Conservation (phyloP, 1,140 invertebrate species). For the Habropoda laboriosa region DNA sequence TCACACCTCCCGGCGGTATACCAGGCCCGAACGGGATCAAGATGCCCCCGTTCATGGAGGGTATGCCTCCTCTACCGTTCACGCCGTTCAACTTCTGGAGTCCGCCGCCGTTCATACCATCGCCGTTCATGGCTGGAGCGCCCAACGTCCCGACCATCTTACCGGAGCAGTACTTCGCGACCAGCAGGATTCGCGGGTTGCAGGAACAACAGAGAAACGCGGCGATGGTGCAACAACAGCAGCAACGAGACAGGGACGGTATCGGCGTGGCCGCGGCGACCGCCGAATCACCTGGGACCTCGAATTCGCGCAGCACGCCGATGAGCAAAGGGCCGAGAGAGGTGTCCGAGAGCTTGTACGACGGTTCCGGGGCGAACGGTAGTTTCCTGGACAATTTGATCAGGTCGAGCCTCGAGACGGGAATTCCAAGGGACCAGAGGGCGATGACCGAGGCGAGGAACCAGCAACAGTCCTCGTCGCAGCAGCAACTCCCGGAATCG, state of each 20-base stretch:
- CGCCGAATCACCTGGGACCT: conserved; percentile 73
- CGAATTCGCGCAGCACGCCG: conserved; percentile 71
- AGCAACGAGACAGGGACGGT: conserved; percentile 54
- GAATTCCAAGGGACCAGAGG: conserved; percentile 79
- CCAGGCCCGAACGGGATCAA: conserved; percentile 86
- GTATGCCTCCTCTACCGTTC: conserved; percentile 84
- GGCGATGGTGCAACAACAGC: conserved; percentile 68
- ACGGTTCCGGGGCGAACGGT: conserved; percentile 86
- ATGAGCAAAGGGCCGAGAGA: conserved; percentile 83
- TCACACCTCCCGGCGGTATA: conserved; percentile 83
- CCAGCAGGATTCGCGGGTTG: conserved; percentile 90
- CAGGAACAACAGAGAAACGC: conserved; percentile 85
- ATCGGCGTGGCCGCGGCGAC: conserved; percentile 69
- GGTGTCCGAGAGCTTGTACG: conserved; percentile 84
- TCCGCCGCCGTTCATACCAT: conserved; percentile 86
- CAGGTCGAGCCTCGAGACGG: conserved; percentile 88
- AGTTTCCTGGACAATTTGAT: conserved; percentile 91
- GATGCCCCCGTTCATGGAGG: conserved; percentile 83
- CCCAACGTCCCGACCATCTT: conserved; percentile 82
- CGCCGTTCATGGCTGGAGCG: conserved; percentile 81
- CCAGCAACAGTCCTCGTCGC: conserved; percentile 59
- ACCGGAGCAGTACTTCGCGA: conserved; percentile 88
- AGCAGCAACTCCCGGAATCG: conserved; percentile 75
- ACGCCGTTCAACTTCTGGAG: conserved; percentile 83
- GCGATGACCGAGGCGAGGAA: conserved; percentile 68